Percentiles rank a stretch among this genome's conserved stretches.
These are phyloP conservation scores for Cataglyphis hispanica DNA, from an alignment of 1,140 invertebrate genomes.

Conservation along the genomic window DNA sequence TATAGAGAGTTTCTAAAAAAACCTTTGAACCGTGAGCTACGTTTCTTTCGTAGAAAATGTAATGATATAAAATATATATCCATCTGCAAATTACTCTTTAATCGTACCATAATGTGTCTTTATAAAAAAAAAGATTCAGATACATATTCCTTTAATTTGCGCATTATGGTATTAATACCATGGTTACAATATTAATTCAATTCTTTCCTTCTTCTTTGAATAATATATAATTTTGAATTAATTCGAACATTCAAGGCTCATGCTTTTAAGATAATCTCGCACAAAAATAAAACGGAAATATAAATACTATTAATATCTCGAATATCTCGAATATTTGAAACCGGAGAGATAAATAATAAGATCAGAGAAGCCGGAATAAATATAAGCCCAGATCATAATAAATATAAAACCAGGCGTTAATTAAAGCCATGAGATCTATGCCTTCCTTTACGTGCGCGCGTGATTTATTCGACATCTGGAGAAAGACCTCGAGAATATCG, in stretches of 20 bases:
- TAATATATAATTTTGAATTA: background rate
- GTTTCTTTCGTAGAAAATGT: background rate
- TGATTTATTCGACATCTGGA: background rate
- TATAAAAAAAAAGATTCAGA: background rate
- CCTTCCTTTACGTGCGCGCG: background rate
- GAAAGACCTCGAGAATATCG: background rate
- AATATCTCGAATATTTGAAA: background rate
- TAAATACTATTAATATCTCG: background rate
- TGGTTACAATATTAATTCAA: background rate
- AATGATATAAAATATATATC: background rate
- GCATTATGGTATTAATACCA: background rate
- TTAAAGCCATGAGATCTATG: background rate
- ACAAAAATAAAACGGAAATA: background rate
- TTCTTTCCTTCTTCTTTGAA: background rate
- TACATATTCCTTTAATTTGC: background rate
- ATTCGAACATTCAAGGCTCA: background rate
- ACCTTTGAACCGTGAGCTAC: background rate
- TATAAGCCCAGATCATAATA: background rate
- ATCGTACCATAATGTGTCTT: conserved; percentile 2
- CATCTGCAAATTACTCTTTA: background rate
- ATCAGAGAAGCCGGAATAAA: background rate
- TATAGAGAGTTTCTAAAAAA: conserved; percentile 3
- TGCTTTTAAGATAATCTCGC: background rate
- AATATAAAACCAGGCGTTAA: background rate
- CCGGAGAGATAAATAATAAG: conserved; percentile 21